A percentile compares a stretch with the other conserved stretches of the same genome.
Conservation (phyloP, 2,888 invertebrate genomes). For the Blastobasis lacticolella region DNA sequence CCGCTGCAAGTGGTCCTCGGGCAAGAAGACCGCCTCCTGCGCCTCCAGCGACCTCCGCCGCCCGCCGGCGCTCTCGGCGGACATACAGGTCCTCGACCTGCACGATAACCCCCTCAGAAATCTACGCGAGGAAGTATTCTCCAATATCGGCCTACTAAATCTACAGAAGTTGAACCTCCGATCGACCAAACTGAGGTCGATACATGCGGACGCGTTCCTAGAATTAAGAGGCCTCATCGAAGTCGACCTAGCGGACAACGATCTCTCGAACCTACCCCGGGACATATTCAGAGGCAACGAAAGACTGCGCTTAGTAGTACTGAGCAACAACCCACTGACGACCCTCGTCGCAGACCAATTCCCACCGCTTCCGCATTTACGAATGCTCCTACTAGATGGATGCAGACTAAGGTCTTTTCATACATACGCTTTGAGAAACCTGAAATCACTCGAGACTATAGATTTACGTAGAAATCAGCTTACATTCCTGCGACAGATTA, state of each 20-base stretch:
- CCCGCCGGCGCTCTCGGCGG: slow-evolving; percentile 77
- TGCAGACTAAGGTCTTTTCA: slow-evolving; percentile 85
- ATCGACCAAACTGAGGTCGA: slow-evolving; percentile 81
- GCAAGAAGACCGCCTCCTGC: slow-evolving; percentile 92
- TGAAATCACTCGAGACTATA: slow-evolving; percentile 82
- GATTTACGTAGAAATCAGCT: slow-evolving; percentile 88
- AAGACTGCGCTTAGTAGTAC: slow-evolving; percentile 82
- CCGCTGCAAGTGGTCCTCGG: slow-evolving; percentile 93
- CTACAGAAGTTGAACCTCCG: slow-evolving; percentile 88
- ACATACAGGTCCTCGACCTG: slow-evolving; percentile 83
- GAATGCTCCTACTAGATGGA: slow-evolving; percentile 85
- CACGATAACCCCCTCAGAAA: slow-evolving; percentile 85
- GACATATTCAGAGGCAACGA: slow-evolving; percentile 90
- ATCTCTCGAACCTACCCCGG: slow-evolving; percentile 81
- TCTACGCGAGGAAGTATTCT: slow-evolving; percentile 86
- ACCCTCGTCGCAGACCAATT: slow-evolving; percentile 85
- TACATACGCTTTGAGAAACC: slow-evolving; percentile 83
- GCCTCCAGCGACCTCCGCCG: slow-evolving; percentile 85
- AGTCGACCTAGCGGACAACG: slow-evolving; percentile 90
- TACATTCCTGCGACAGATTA: slow-evolving; percentile 74
- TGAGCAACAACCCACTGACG: slow-evolving; percentile 88
- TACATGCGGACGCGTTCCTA: slow-evolving; percentile 89
- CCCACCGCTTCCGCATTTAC: slow-evolving; percentile 85
- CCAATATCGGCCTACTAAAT: slow-evolving; percentile 84
- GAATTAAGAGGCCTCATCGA: slow-evolving; percentile 90